Conservation (phyloP, 2,113 vertebrate genomes). For the zebrafish (Danio rerio) region GRCz12tu NC_133197.1:34043001-34043500, state of each 20-base stretch:
- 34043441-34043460: too few species aligned
- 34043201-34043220: background rate
- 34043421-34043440: too few species aligned
- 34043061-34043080: constrained; percentile 73
- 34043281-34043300: background rate
- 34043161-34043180: constrained; percentile 40
- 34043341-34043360: background rate
- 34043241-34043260: background rate
- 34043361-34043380: background rate
- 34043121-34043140: constrained; percentile 8
- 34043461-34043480: too few species aligned
- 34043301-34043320: background rate
- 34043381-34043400: too few species aligned
- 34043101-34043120: constrained; percentile 21
- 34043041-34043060: constrained; percentile 95
- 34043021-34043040: constrained; percentile 96
- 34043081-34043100: background rate
- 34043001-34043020: constrained; percentile 98
- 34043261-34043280: background rate
- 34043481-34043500: too few species aligned
- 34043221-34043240: constrained; percentile 1
- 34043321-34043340: background rate
- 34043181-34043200: background rate
- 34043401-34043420: too few species aligned
- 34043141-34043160: constrained; percentile 22